Conservation (phyloP, 2,888 invertebrate species). For the Carcina quercana region DNA sequence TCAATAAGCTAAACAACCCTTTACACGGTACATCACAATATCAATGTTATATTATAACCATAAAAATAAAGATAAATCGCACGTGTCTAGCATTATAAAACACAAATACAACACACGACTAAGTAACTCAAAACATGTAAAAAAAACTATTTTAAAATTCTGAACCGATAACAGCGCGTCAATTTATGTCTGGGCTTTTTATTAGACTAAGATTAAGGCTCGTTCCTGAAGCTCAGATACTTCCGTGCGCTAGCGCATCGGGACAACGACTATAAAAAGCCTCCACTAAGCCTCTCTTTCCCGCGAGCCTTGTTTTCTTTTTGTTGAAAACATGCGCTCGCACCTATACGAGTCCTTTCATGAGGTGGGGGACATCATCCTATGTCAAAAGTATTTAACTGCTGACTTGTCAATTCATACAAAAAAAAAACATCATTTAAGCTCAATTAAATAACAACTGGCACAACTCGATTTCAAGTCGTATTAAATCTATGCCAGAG, state of each 20-base stretch:
- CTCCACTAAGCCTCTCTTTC: conserved; percentile 67
- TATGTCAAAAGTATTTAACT: conserved; percentile 44
- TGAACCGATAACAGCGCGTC: conserved; percentile 54
- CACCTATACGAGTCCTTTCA: conserved; percentile 46
- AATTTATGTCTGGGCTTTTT: conserved; percentile 70
- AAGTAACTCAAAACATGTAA: conserved; percentile 30
- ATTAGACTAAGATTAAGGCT: conserved; percentile 68
- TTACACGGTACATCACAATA: conserved; percentile 58
- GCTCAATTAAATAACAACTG: conserved; percentile 35
- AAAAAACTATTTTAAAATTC: conserved; percentile 50
- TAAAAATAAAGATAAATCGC: conserved; percentile 64
- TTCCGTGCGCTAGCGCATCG: conserved; percentile 69
- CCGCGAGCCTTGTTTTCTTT: conserved; percentile 60
- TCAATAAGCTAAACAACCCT: conserved; percentile 55
- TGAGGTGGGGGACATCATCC: conserved; percentile 40
- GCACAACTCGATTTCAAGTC: conserved; percentile 40
- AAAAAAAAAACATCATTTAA: conserved; percentile 39
- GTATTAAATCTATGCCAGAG: conserved; percentile 29
- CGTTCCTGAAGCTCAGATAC: conserved; percentile 68
- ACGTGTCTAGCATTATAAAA: conserved; percentile 64
- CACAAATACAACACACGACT: conserved; percentile 46
- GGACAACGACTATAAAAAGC: conserved; percentile 69
- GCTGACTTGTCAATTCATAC: conserved; percentile 49
- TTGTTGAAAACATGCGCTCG: conserved; percentile 51
- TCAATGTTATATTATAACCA: conserved; percentile 56